A percentile compares a stretch with the other conserved stretches of the same genome.
Conservation (phyloP, 2,113 vertebrate species). For the Panthera tigris region DNA sequence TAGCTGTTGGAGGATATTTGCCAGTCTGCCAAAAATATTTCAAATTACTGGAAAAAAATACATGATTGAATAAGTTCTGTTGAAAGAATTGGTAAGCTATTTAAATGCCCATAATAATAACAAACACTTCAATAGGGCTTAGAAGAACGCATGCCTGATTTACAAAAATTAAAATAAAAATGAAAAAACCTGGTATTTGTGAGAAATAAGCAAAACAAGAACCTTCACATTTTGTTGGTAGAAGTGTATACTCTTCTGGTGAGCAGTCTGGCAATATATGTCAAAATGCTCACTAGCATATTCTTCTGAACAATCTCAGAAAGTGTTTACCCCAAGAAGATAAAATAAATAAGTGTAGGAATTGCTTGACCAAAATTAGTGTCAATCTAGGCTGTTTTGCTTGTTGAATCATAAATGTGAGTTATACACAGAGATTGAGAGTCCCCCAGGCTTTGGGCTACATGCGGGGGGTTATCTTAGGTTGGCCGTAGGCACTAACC, state of each 20-base stretch:
- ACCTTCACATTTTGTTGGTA: not conserved
- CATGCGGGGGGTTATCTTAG: rapidly evolving
- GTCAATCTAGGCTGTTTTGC: not conserved
- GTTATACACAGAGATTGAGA: not conserved
- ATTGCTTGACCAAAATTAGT: not conserved
- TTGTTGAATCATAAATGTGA: not conserved
- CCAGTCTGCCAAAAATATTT: not conserved
- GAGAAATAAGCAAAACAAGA: not conserved
- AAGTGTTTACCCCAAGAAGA: not conserved
- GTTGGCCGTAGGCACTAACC: rapidly evolving
- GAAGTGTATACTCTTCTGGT: not conserved
- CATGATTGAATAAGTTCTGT: not conserved
- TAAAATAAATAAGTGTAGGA: not conserved
- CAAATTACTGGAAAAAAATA: not conserved
- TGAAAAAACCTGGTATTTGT: not conserved
- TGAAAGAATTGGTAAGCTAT: not conserved
- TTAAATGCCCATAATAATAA: not conserved
- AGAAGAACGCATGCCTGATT: not conserved
- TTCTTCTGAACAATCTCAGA: not conserved
- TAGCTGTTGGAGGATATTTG: not conserved
- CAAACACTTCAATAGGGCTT: not conserved
- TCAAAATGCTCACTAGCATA: not conserved
- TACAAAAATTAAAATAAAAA: not conserved
- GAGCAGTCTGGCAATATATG: not conserved
- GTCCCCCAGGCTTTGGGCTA: not conserved